Evolutionary conservation across 2,797 vertebrate genomes (phyloP).

Genomic region (Acrocephalus scirpaceus): DNA sequence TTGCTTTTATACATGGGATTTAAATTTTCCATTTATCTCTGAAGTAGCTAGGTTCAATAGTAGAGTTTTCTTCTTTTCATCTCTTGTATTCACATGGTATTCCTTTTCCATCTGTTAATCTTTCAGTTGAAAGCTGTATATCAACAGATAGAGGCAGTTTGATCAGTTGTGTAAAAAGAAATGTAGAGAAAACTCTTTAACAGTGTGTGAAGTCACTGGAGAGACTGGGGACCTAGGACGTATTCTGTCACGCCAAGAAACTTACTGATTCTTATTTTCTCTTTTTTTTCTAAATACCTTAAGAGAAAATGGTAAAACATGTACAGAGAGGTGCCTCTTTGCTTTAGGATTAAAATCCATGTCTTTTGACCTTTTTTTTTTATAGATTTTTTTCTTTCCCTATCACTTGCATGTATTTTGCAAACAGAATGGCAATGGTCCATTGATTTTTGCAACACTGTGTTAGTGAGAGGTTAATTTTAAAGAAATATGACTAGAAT

Average conservation of each 20-base stretch:
- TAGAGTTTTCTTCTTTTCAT: background rate
- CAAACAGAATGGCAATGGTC: background rate
- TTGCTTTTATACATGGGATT: background rate
- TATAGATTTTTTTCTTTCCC: background rate
- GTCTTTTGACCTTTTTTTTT: background rate
- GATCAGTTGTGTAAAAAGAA: slow-evolving; percentile 12
- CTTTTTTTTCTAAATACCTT: background rate
- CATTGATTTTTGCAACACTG: background rate
- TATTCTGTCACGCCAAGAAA: background rate
- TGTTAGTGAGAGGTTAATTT: background rate
- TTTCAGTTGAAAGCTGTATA: background rate
- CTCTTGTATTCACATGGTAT: background rate
- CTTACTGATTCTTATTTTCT: background rate
- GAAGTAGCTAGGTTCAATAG: background rate
- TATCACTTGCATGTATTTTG: background rate
- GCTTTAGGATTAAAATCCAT: background rate
- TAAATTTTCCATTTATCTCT: background rate
- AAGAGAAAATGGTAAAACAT: background rate
- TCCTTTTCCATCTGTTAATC: background rate
- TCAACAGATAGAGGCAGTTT: background rate
- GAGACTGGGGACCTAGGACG: background rate
- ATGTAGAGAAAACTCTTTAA: background rate
- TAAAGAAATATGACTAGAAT: background rate
- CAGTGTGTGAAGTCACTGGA: background rate
- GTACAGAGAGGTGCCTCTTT: background rate